Evolutionary conservation across 2,888 invertebrate species (phyloP).

Genomic region (Pyrrhia umbra): DNA sequence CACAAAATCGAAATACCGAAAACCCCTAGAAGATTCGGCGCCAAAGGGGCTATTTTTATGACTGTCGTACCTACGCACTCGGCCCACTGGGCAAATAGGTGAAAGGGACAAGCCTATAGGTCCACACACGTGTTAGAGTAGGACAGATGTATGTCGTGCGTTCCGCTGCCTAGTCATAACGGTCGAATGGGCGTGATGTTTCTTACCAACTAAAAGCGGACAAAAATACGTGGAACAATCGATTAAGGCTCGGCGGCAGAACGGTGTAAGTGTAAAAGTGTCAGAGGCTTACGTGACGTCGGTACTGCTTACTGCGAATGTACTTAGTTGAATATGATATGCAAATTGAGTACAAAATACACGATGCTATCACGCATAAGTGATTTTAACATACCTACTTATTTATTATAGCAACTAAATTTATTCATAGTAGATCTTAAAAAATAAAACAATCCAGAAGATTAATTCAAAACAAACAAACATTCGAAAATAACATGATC

Average conservation of each 20-base stretch:
- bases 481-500: background rate
- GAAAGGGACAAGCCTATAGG: slow-evolving; percentile 79
- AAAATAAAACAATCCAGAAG: background rate
- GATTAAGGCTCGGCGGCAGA: slow-evolving; percentile 77
- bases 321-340: slow-evolving; percentile 51
- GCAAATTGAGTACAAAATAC: slow-evolving; percentile 35
- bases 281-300: slow-evolving; percentile 50
- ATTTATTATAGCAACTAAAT: no score
- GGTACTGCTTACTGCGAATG: slow-evolving; percentile 35
- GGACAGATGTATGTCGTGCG: slow-evolving; percentile 85
- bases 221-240: slow-evolving; percentile 90
- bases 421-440: background rate
- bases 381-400: background rate
- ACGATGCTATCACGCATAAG: slow-evolving; percentile 9
- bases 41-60: slow-evolving; percentile 90
- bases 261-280: slow-evolving; percentile 77
- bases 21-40: slow-evolving; percentile 88
- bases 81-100: slow-evolving; percentile 89
- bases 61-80: slow-evolving; percentile 88
- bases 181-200: slow-evolving; percentile 91
- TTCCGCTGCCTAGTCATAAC: slow-evolving; percentile 89
- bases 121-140: slow-evolving; percentile 84
- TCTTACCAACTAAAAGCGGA: slow-evolving; percentile 89
- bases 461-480: background rate
- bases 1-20: slow-evolving; percentile 87